A percentile compares a stretch with the other conserved stretches of the same genome.
Conservation (phyloP, 2,113 vertebrate species). For the Syngnathus floridae region DNA sequence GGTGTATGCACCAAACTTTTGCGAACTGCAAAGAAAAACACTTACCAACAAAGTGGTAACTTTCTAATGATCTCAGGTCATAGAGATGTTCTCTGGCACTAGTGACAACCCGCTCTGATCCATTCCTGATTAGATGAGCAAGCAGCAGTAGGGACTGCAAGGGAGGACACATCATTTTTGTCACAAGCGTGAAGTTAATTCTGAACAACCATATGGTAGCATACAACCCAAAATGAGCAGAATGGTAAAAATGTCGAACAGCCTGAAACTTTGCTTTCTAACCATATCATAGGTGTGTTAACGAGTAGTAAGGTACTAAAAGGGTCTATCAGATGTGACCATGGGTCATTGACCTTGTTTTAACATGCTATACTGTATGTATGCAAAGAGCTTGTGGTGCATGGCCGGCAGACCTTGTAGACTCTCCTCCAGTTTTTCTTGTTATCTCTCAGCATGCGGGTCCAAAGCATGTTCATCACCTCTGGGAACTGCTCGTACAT, state of each 20-base stretch:
- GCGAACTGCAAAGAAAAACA: constrained; percentile 17
- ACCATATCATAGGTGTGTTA: background rate
- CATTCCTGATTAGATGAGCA: constrained; percentile 95
- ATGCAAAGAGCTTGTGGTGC: constrained; percentile 2
- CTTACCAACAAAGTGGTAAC: constrained; percentile 97
- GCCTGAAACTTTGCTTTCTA: background rate
- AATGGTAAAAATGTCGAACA: background rate
- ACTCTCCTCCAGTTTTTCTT: constrained; percentile 99
- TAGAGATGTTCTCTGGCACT: constrained; percentile 98
- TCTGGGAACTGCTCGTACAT: constrained; percentile 99
- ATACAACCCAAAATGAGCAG: background rate
- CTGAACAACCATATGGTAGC: background rate
- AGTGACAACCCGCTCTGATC: constrained; percentile 97
- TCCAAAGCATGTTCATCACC: constrained; percentile 99
- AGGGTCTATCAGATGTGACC: background rate
- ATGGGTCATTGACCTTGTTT: background rate
- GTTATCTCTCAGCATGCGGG: constrained; percentile 95
- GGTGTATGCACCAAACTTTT: background rate
- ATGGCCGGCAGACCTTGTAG: constrained; percentile 83
- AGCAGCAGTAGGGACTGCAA: constrained; percentile 88
- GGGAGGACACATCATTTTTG: background rate
- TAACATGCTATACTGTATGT: background rate
- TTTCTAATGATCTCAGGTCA: constrained; percentile 97
- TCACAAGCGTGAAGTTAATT: background rate
- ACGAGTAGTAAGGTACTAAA: background rate